Evolutionary conservation across 2,888 invertebrate genomes (phyloP).

Genomic region (Ornithoptera alexandrae): DNA sequence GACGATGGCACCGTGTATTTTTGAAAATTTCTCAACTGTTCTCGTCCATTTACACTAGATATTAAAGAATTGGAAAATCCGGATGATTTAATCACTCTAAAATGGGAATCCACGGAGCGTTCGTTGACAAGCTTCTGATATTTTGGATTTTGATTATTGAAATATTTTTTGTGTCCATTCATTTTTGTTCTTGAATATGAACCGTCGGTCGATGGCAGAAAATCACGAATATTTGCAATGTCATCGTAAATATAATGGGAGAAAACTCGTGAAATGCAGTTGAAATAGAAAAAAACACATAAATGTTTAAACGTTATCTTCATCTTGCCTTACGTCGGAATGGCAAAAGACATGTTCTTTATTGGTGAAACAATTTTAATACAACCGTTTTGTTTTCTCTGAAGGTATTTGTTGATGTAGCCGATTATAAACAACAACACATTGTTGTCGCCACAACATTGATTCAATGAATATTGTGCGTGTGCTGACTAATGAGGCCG

Average conservation of each 20-base stretch:
- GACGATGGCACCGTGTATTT: conserved; percentile 8
- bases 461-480: conserved; percentile 12
- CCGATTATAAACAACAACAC: conserved; percentile 47
- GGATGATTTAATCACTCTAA: conserved; percentile 44
- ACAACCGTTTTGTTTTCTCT: conserved; percentile 35
- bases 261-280: conserved; percentile 39
- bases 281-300: conserved; percentile 41
- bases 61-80: conserved; percentile 15
- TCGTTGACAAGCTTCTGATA: conserved; percentile 43
- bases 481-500: conserved; percentile 13
- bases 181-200: conserved; percentile 38
- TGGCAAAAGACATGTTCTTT: conserved; percentile 35
- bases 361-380: conserved; percentile 49
- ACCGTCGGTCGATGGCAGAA: conserved; percentile 40
- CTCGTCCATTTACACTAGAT: not conserved
- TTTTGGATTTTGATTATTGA: conserved; percentile 38
- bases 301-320: conserved; percentile 41
- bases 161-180: conserved; percentile 44
- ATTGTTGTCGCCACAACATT: conserved; percentile 25
- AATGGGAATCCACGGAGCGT: conserved; percentile 49
- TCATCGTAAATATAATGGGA: conserved; percentile 51
- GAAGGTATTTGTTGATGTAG: conserved; percentile 39
- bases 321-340: conserved; percentile 45
- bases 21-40: conserved; percentile 16
- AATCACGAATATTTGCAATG: conserved; percentile 42